These are phyloP conservation scores for Anthonomus grandis DNA, from an alignment of 1,140 invertebrate genomes.

Conservation along the genomic window DNA sequence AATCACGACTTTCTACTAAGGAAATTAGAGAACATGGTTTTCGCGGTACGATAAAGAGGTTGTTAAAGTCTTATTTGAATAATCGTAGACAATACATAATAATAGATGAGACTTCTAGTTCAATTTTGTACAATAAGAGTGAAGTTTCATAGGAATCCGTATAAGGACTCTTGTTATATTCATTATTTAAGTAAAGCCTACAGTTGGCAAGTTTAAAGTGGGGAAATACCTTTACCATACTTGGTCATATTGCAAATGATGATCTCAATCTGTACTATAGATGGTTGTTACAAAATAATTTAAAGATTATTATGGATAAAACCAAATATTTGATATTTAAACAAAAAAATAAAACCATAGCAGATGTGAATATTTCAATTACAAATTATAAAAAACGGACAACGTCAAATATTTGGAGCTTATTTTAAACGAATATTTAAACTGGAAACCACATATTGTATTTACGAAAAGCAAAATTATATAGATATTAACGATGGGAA, in stretches of 20 bases:
- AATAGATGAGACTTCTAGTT: not conserved
- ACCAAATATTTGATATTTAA: not conserved
- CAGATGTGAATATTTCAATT: no score
- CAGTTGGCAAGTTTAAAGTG: not conserved
- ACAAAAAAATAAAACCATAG: no score
- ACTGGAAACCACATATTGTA: no score
- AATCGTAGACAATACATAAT: not conserved
- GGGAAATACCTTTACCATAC: not conserved
- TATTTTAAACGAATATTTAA: no score
- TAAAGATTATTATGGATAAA: not conserved
- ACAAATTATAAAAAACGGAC: no score
- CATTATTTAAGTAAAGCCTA: not conserved
- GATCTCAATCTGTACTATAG: not conserved
- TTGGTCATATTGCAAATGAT: not conserved
- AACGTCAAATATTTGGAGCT: no score
- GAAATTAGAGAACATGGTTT: not conserved
- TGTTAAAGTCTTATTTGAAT: not conserved
- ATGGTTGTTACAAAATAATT: not conserved
- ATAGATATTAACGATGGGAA: no score
- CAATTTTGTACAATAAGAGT: not conserved
- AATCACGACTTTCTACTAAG: not conserved
- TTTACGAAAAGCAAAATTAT: no score
- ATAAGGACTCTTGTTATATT: not conserved
- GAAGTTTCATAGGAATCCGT: not conserved
- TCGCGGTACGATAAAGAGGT: not conserved